Conservation (phyloP, 1,140 invertebrate genomes). For the Monochamus saltuarius region DNA sequence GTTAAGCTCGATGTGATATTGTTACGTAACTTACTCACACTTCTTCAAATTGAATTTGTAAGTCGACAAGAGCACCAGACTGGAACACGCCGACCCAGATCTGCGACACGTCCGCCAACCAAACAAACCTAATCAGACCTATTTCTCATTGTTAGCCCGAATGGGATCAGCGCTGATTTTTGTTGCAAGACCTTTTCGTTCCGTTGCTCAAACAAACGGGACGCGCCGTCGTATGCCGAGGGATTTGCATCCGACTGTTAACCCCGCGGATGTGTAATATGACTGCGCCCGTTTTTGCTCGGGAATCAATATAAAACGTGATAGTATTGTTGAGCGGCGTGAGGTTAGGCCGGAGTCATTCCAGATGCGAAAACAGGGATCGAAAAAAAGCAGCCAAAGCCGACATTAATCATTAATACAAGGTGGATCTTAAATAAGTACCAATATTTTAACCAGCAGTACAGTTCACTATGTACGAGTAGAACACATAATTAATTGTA, state of each 20-base stretch:
- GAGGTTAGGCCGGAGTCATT: background rate
- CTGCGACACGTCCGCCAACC: constrained; percentile 31
- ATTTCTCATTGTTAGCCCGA: constrained; percentile 35
- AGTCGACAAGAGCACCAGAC: constrained; percentile 31
- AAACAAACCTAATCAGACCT: constrained; percentile 36
- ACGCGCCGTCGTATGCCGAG: background rate
- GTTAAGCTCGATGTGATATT: constrained; percentile 10
- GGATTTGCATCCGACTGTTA: constrained; percentile 10
- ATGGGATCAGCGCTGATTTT: constrained; percentile 26
- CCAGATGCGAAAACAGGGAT: too few species aligned
- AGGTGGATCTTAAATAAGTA: too few species aligned
- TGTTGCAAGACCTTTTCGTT: constrained; percentile 6
- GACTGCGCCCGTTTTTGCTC: constrained; percentile 11
- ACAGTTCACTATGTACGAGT: too few species aligned
- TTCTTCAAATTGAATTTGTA: constrained; percentile 35
- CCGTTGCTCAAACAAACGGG: background rate
- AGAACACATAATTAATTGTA: too few species aligned
- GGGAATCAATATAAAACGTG: constrained; percentile 1
- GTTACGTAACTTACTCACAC: constrained; percentile 31
- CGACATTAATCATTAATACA: too few species aligned
- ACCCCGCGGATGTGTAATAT: constrained; percentile 1
- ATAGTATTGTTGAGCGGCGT: constrained; percentile 15
- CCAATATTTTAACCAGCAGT: too few species aligned
- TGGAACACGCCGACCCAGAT: constrained; percentile 30
- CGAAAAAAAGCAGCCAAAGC: too few species aligned